phyloP scores from a whole-genome alignment of 2,113 vertebrate species.

The Carlito syrichta region DNA sequence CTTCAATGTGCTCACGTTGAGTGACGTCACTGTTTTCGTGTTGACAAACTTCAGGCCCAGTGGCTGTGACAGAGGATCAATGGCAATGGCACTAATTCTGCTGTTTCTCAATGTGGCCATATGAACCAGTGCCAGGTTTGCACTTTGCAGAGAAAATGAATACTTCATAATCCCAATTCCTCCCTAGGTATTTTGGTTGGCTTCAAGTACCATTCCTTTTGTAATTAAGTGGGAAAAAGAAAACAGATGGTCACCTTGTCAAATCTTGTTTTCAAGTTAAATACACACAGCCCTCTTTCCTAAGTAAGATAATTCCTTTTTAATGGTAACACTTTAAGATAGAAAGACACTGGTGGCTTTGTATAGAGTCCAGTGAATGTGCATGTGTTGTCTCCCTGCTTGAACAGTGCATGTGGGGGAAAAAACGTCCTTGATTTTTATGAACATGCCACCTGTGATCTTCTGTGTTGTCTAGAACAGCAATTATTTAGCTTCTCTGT shows the following conservation, averaged over 20 bases:
- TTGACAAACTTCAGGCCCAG: neutral
- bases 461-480: neutral
- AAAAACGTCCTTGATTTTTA: neutral
- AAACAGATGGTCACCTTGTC: conserved; percentile 70
- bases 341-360: neutral
- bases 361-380: neutral
- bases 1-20: neutral
- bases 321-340: neutral
- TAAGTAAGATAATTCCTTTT: conserved; percentile 36
- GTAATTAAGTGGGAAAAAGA: conserved; percentile 58
- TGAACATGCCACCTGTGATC: neutral
- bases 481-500: neutral
- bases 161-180: neutral
- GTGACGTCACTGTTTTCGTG: neutral
- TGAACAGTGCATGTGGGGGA: neutral
- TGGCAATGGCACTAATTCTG: neutral
- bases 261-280: conserved; percentile 65
- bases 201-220: conserved; percentile 39
- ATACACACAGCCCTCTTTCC: conserved; percentile 40
- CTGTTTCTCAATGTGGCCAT: neutral
- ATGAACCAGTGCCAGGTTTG: neutral
- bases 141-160: neutral
- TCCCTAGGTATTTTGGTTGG: conserved; percentile 51
- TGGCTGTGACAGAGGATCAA: neutral
- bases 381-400: neutral